Conservation (phyloP, 2,113 vertebrate genomes). For the Ammodytes dubius region DNA sequence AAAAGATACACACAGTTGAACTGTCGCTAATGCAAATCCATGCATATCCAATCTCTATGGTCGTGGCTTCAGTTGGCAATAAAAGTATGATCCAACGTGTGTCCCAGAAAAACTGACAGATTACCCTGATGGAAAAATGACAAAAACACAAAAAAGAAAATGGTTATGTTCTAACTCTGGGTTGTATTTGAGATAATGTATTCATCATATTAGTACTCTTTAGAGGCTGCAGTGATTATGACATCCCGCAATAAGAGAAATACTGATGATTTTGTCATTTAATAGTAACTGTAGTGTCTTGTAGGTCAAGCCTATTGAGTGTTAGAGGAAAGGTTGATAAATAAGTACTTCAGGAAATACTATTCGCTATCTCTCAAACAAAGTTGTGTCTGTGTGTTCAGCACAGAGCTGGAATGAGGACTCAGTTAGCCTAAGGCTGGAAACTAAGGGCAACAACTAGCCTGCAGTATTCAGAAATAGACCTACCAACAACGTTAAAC, state of each 20-base stretch:
- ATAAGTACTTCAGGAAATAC: neutral
- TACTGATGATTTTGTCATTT: neutral
- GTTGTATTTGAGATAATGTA: neutral
- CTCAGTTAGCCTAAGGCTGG: neutral
- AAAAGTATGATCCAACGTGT: conserved; percentile 2
- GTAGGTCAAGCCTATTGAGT: neutral
- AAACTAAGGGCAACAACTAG: neutral
- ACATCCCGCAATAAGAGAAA: neutral
- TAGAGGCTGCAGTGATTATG: neutral
- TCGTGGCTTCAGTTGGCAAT: conserved; percentile 23
- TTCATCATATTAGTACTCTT: neutral
- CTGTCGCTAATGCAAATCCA: conserved; percentile 23
- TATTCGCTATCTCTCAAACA: too few species aligned
- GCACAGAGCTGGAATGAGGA: neutral
- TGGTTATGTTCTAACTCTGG: neutral
- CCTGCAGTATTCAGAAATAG: neutral
- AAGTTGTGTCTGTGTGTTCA: neutral
- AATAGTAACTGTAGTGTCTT: neutral
- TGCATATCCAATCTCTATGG: conserved; percentile 11
- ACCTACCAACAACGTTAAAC: neutral
- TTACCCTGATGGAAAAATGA: conserved; percentile 50
- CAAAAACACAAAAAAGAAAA: conserved; percentile 12
- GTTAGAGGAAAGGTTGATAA: neutral
- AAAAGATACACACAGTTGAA: conserved; percentile 33
- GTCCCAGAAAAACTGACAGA: conserved; percentile 2